phyloP scores from a whole-genome alignment of 2,888 invertebrate species.

The Ectemnius lituratus region DNA sequence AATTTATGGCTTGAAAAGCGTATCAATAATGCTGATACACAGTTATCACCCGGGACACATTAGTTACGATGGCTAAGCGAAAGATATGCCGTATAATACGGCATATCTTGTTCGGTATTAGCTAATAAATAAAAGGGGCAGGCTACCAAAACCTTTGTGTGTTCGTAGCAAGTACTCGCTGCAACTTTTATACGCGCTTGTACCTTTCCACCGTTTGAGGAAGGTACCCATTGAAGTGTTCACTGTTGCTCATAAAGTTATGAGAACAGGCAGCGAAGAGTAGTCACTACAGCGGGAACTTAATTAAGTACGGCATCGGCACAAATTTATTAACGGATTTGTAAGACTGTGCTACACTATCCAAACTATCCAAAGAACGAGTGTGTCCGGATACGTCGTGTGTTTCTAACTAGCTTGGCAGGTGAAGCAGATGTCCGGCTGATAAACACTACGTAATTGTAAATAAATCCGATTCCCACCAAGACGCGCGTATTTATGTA shows the following conservation, averaged over 20 bases:
- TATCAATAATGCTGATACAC: slow-evolving; percentile 46
- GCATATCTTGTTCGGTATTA: slow-evolving; percentile 49
- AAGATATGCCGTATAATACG: slow-evolving; percentile 45
- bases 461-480: slow-evolving; percentile 37
- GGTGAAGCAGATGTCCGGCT: slow-evolving; percentile 13
- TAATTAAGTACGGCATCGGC: slow-evolving; percentile 41
- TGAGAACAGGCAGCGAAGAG: slow-evolving; percentile 59
- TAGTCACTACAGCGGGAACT: slow-evolving; percentile 53
- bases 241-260: slow-evolving; percentile 66
- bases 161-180: slow-evolving; percentile 68
- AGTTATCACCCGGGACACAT: slow-evolving; percentile 23
- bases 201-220: slow-evolving; percentile 60
- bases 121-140: slow-evolving; percentile 50
- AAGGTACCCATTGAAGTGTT: slow-evolving; percentile 71
- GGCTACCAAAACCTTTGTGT: slow-evolving; percentile 70
- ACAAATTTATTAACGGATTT: slow-evolving; percentile 47
- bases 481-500: slow-evolving; percentile 42
- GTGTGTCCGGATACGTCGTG: slow-evolving; percentile 44
- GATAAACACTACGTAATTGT: slow-evolving; percentile 27
- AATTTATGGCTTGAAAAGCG: slow-evolving; percentile 29
- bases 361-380: slow-evolving; percentile 57
- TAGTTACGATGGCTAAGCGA: slow-evolving; percentile 20
- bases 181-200: slow-evolving; percentile 65
- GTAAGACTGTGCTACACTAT: slow-evolving; percentile 47
- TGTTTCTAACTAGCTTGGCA: slow-evolving; percentile 32